These are phyloP conservation scores for Julus scanicus DNA, from an alignment of 2,888 invertebrate genomes.

Conservation along the genomic window DNA sequence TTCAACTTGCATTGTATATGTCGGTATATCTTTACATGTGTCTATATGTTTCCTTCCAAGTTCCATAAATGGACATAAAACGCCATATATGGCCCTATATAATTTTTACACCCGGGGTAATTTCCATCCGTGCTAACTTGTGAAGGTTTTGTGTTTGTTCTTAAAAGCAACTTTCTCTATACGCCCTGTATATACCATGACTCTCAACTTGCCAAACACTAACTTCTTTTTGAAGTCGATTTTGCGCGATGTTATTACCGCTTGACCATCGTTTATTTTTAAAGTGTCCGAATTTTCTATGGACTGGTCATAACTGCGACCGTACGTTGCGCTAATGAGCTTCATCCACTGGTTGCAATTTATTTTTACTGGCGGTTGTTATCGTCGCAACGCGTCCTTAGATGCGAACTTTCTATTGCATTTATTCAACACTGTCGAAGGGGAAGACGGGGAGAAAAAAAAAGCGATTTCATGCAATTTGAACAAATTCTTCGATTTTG, in stretches of 20 bases:
- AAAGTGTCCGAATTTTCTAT: conserved; percentile 27
- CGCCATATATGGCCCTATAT: too few species aligned
- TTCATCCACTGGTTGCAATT: conserved; percentile 46
- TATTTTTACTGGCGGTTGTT: conserved; percentile 51
- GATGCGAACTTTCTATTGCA: conserved; percentile 33
- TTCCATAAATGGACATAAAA: too few species aligned
- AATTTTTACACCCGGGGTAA: too few species aligned
- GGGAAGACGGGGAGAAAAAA: not conserved
- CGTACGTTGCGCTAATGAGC: conserved; percentile 40
- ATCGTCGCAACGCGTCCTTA: conserved; percentile 33
- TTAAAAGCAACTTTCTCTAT: too few species aligned
- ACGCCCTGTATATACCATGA: not conserved
- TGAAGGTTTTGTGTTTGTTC: too few species aligned
- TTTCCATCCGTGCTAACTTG: too few species aligned
- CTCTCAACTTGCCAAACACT: not conserved
- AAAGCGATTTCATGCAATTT: not conserved
- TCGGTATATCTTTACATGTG: too few species aligned
- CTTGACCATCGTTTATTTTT: conserved; percentile 33
- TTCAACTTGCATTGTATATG: too few species aligned
- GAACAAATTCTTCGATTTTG: not conserved
- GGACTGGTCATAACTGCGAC: conserved; percentile 23
- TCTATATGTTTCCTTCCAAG: too few species aligned
- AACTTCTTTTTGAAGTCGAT: not conserved
- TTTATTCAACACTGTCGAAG: conserved; percentile 10
- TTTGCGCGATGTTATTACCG: not conserved